Evolutionary conservation across 2,888 invertebrate genomes (phyloP).

Genomic region (Drosophila atripex): DNA sequence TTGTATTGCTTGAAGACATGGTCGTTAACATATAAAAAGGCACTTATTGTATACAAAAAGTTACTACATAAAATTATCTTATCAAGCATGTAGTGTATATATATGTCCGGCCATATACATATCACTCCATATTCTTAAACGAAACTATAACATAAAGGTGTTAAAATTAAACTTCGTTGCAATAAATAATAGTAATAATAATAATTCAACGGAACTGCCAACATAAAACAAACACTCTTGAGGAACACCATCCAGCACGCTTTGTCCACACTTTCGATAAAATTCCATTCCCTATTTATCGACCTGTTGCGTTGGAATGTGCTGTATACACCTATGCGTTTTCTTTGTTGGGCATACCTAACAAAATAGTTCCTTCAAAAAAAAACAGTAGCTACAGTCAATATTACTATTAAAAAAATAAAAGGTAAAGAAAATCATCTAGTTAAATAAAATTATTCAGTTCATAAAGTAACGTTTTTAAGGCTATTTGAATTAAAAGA

Average conservation of each 20-base stretch:
- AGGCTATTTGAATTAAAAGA: too few relatives aligned
- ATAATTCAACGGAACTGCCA: constrained; percentile 64
- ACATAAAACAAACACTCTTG: constrained; percentile 61
- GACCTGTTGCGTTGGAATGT: neutral
- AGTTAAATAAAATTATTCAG: too few relatives aligned
- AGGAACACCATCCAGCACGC: constrained; percentile 40
- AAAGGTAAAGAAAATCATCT: too few relatives aligned
- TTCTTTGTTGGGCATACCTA: neutral
- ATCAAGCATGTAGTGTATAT: constrained; percentile 56
- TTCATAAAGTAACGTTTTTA: too few relatives aligned
- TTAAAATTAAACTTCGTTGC: constrained; percentile 40
- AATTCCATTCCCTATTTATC: neutral
- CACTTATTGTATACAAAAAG: constrained; percentile 62
- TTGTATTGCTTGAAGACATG: constrained; percentile 70
- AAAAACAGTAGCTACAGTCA: neutral
- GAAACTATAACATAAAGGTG: constrained; percentile 42
- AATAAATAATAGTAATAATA: constrained; percentile 51
- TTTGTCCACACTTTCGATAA: constrained; percentile 35
- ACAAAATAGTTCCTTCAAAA: neutral
- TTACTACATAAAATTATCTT: constrained; percentile 60
- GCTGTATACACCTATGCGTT: neutral
- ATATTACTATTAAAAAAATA: too few relatives aligned
- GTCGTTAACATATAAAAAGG: constrained; percentile 61
- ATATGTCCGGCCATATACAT: constrained; percentile 61
- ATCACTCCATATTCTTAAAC: constrained; percentile 40